A percentile compares a stretch with the other conserved stretches of the same genome.
These are phyloP conservation scores for Drosophila birchii DNA, from an alignment of 2,888 invertebrate genomes.

Conservation along the genomic window DNA sequence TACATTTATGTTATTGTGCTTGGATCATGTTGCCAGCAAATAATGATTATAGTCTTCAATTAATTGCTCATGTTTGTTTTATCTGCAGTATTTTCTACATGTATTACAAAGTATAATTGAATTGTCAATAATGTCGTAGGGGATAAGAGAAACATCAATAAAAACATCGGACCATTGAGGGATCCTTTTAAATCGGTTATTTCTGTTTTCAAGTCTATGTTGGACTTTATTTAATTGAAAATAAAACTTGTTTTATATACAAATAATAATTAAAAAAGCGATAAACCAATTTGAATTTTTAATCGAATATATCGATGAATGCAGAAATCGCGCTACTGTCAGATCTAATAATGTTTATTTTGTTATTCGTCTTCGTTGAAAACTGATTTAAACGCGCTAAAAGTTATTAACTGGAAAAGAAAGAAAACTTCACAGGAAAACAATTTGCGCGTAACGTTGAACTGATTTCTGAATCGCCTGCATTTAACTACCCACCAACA, in stretches of 20 bases:
- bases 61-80: not conserved
- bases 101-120: not conserved
- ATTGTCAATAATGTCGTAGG: not conserved
- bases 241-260: too few relatives aligned
- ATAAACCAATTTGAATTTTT: too few relatives aligned
- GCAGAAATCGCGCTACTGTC: not conserved
- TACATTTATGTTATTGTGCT: too few relatives aligned
- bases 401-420: not conserved
- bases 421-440: not conserved
- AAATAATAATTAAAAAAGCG: too few relatives aligned
- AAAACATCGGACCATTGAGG: too few relatives aligned
- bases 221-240: too few relatives aligned
- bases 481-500: conserved; percentile 22
- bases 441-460: not conserved
- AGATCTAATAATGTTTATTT: conserved; percentile 12
- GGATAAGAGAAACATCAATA: too few relatives aligned
- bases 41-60: too few relatives aligned
- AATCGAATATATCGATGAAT: not conserved
- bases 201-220: too few relatives aligned
- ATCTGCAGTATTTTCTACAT: not conserved
- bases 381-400: conserved; percentile 14
- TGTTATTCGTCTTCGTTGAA: conserved; percentile 20
- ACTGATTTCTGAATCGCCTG: not conserved
- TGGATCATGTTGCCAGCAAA: too few relatives aligned
- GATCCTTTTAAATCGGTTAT: too few relatives aligned